phyloP scores from a whole-genome alignment of 2,113 vertebrate genomes.

The Nothoprocta pentlandii region DNA sequence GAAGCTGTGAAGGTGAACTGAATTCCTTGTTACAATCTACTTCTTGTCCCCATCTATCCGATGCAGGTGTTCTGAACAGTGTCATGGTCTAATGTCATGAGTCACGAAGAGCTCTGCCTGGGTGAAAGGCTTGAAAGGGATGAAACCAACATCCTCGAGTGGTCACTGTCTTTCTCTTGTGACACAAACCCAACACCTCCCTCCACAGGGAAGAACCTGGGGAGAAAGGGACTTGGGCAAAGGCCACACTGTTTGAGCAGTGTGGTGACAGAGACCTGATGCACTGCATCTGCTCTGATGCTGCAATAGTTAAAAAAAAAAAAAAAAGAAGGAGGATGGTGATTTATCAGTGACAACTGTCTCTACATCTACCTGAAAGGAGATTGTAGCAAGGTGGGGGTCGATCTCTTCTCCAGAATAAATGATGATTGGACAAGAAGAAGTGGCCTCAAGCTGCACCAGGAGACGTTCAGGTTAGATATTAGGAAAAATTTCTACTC shows the following conservation, averaged over 20 bases:
- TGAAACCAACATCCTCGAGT: background rate
- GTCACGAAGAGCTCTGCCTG: background rate
- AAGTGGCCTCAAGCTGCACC: no score
- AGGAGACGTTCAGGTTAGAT: no score
- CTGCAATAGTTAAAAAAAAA: background rate
- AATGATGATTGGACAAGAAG: no score
- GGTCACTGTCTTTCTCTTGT: background rate
- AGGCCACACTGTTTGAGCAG: background rate
- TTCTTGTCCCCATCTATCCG: rapidly evolving
- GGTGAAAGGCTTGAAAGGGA: background rate
- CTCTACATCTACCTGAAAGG: no score
- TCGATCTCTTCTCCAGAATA: no score
- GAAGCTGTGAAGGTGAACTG: no score
- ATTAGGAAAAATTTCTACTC: no score
- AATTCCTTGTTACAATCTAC: background rate
- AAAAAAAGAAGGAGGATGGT: no score
- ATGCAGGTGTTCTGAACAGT: background rate
- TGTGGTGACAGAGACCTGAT: background rate
- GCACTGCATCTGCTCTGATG: background rate
- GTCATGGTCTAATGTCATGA: rapidly evolving
- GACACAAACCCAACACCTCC: background rate
- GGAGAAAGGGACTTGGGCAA: background rate
- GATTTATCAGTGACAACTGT: background rate
- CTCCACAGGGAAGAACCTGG: background rate
- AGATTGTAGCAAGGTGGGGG: no score